Base-by-base conservation (phyloP, 2,797 vertebrate species). In the Acestrorhynchus altus region DNA sequence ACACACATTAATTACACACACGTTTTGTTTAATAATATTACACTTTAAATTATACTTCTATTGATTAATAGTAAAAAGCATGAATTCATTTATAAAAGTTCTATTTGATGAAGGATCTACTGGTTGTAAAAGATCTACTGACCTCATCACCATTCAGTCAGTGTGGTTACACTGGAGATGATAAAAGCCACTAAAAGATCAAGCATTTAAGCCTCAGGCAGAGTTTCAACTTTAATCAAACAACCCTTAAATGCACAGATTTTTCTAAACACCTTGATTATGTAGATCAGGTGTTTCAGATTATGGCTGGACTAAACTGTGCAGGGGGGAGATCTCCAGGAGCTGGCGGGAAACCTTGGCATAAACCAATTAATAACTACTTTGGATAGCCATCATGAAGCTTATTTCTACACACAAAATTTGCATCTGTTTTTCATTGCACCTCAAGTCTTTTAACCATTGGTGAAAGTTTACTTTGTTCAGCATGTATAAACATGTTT, bases 1-100 rank as follows among this genome's bases (percentile, higher is more conserved):
- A 39, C 63, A 46, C 5, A 44, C 63, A 44, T 65, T 67, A 26
- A 68, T 68, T 28, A 59, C 52, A 72, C 22, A 72, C 40, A 72
- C 70, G n/a, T n/a, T n/a, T n/a, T n/a, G n/a, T n/a, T n/a, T n/a
- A n/a, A n/a, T n/a, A n/a, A n/a, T n/a, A n/a, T n/a, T n/a, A n/a
- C n/a, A n/a, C n/a, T n/a, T n/a, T n/a, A n/a, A n/a, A n/a, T n/a
- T n/a, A n/a, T n/a, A n/a, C n/a, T n/a, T n/a, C n/a, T n/a, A n/a
- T n/a, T n/a, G n/a, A n/a, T n/a, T n/a, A n/a, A n/a, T n/a, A n/a
- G n/a, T n/a, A n/a, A n/a, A n/a, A n/a, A n/a, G n/a, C n/a, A n/a
- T n/a, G n/a, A n/a, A n/a, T n/a, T n/a, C n/a, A n/a, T n/a, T n/a
- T n/a, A n/a, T n/a, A n/a, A n/a, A n/a, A n/a, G n/a, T n/a, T n/a